Evolutionary conservation across 2,113 vertebrate genomes (phyloP), one percentile per base, ranked within the genome.

Genomic region (Gasterosteus aculeatus): DNA sequence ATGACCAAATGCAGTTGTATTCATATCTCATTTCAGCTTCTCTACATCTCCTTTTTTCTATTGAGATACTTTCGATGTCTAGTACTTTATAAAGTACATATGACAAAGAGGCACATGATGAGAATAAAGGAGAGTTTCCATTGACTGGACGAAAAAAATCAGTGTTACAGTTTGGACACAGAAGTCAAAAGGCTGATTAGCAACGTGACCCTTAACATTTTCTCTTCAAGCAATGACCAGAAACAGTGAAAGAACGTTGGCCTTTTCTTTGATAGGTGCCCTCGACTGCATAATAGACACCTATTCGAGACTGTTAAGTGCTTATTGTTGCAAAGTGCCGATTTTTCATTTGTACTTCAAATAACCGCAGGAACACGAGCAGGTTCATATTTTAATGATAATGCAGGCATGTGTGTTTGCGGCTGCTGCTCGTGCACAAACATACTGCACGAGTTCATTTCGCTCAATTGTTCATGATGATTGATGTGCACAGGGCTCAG

Each of bases 401-500:
- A 1, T 72, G 64, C 42, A 46, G 46, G 60, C 5, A 5, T 62
- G 60, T 53, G 1, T 22, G 54, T 62, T 22, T 22, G 49, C 42
- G 39, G 35, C 42, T 62, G 54, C 49, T 46, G n/a, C 26, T 15
- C 15, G 10, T 56, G 14, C 14, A 69, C 39, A 53, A 12, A 33
- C 65, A 77, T 16, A 14, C 42, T 0, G 12, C 62, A 26, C 2
- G 2, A 29, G 49, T 68, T 77, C 10, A 39, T 38, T 72, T 74
- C 2, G 1, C 44, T 69, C 49, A 61, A 3, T 47, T 64, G 67
- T 73, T 49, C 26, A 8, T 10, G 35, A 65, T 75, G 68, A 80
- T 65, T 69, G 53, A 78, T 77, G 75, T 81, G 42, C 15, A 2
- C 54, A 16, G 38, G 7, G 19, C 59, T 80, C 51, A 22, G 41